Evolutionary conservation across 1,140 invertebrate genomes (phyloP), one percentile per base, ranked within the genome.

Genomic region (Melitaea cinxia): DNA sequence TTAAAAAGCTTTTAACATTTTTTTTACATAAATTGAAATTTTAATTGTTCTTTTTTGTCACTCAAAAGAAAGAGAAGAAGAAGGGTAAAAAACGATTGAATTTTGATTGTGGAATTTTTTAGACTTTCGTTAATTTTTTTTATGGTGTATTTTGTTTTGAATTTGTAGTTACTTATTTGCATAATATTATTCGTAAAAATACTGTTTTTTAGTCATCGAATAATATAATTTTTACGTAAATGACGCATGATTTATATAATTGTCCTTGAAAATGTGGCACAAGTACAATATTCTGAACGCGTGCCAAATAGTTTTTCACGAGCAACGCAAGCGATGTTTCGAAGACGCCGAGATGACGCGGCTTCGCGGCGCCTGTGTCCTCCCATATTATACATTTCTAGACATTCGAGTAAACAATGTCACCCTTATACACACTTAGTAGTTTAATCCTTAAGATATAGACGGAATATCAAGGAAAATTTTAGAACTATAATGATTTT

Each of bases 331-430:
- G 63, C 72, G 67, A 69, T 30, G 35, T 74, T 72, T 60, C 56
- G 63, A 49, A 68, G 79, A 82, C 79, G 77, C 79, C 79, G 21
- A 9, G 15, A 0, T 10, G 79, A 49, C 79, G 77, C 77, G 79
- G 30, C 79, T 19, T 15, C 17, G 39, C 12, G 79, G 76, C 80
- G 77, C 76, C 76, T 12, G 47, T 33, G 19, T 53, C 65, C 35
- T 62, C 65, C 49, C 64, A 60, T 64, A 68, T 69, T 47, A 70
- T 42, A 37, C 37, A 39, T 10, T 37, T 39, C 4, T 28, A 52
- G 52, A 45, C 58, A 33, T 35, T 52, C 26, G 26, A 45, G 39
- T 63, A 58, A 68, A 53, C 55, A 57, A 61, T 50, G 52, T 26
- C 52, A n/a, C 39, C 49, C n/a, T n/a, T n/a, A n/a, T 30, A 58